Conservation (phyloP, 1,140 invertebrate species). For the Adoxophyes honmai region DNA sequence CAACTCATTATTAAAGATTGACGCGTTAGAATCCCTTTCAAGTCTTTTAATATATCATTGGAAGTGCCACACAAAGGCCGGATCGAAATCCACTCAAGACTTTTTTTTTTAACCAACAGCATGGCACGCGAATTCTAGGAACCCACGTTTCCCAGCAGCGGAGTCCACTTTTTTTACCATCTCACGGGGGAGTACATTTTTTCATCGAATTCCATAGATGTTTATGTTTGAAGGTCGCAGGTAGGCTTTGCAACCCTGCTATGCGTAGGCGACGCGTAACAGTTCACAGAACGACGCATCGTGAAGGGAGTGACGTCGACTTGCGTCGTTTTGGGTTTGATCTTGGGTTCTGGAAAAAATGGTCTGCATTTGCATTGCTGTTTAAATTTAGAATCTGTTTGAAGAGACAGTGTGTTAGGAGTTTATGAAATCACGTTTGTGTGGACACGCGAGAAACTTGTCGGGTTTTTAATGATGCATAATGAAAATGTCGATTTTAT, state of each 20-base stretch:
- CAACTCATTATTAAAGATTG: slow-evolving; percentile 10
- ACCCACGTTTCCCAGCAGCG: slow-evolving; percentile 51
- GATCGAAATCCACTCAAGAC: slow-evolving; percentile 20
- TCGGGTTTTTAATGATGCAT: no score
- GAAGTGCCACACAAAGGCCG: slow-evolving; percentile 21
- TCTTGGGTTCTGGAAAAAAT: no score
- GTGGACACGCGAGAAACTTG: no score
- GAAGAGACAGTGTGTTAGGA: no score
- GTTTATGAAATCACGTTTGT: no score
- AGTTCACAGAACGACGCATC: no score
- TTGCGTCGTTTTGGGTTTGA: no score
- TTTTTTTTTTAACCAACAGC: slow-evolving; percentile 14
- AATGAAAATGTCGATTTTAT: no score
- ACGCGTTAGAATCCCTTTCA: slow-evolving; percentile 8
- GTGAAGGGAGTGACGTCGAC: no score
- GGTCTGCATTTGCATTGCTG: no score
- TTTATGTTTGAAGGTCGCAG: slow-evolving; percentile 52
- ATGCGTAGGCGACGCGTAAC: no score
- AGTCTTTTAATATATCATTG: slow-evolving; percentile 11
- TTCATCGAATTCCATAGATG: slow-evolving; percentile 53
- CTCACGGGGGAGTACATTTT: slow-evolving; percentile 56
- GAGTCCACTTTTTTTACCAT: slow-evolving; percentile 46
- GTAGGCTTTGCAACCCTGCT: slow-evolving; percentile 26
- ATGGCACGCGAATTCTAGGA: slow-evolving; percentile 62
- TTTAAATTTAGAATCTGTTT: no score